Conservation (phyloP, 1,140 invertebrate genomes). For the Hylaeus anthracinus region DNA sequence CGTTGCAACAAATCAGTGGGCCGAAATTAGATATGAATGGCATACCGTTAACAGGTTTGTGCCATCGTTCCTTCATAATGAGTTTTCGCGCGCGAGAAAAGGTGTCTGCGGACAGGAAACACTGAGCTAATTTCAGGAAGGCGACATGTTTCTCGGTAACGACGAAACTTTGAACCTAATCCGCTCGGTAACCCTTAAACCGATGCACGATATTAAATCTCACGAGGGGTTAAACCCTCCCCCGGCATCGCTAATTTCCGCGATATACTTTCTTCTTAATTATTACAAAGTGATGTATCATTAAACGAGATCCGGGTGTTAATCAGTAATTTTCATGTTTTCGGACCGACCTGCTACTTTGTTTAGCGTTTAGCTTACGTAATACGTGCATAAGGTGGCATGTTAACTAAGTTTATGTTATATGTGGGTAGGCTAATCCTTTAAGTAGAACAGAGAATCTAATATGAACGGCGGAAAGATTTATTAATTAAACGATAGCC, state of each 20-base stretch:
- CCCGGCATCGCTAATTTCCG: neutral
- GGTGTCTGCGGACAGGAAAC: slow-evolving; percentile 9
- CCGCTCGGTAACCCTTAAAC: slow-evolving; percentile 20
- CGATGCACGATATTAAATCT: slow-evolving; percentile 46
- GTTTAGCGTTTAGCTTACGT: too few relatives aligned
- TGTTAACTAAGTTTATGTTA: too few relatives aligned
- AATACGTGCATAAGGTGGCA: too few relatives aligned
- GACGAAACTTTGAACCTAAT: slow-evolving; percentile 57
- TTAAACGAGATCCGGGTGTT: neutral
- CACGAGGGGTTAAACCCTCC: slow-evolving; percentile 26
- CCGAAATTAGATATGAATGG: neutral
- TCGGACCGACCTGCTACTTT: too few relatives aligned
- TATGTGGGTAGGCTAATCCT: too few relatives aligned
- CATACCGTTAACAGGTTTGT: neutral
- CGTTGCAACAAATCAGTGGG: neutral
- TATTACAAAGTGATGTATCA: neutral
- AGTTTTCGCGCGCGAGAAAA: slow-evolving; percentile 10
- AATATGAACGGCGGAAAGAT: too few relatives aligned
- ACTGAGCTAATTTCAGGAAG: slow-evolving; percentile 33
- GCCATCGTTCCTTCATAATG: slow-evolving; percentile 7
- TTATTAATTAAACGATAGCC: too few relatives aligned
- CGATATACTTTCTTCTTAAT: neutral
- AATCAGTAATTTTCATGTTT: neutral
- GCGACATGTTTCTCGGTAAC: slow-evolving; percentile 46
- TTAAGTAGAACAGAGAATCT: too few relatives aligned